Evolutionary conservation across 2,113 vertebrate species (phyloP).

Genomic region (Cyrtonyx montezumae): DNA sequence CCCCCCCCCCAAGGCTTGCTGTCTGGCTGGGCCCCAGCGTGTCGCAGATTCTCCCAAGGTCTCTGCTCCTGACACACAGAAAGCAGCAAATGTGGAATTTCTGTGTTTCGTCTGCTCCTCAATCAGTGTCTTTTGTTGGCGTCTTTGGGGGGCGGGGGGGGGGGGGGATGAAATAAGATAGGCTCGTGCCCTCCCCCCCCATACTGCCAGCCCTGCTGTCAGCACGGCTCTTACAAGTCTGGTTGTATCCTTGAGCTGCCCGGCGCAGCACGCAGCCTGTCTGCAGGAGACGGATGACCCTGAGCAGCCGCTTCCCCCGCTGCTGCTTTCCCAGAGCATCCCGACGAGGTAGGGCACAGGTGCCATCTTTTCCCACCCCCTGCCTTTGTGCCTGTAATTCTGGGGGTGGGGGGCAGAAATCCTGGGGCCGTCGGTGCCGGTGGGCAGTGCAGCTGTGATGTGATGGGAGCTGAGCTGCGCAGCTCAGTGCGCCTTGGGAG

Average conservation of each 20-base stretch:
- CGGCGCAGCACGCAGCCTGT: neutral
- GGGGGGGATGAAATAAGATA: neutral
- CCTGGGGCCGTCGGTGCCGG: neutral
- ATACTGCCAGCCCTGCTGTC: neutral
- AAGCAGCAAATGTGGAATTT: neutral
- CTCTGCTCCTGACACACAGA: neutral
- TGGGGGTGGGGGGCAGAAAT: fast-evolving
- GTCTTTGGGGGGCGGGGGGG: neutral
- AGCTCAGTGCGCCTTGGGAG: conserved; percentile 62
- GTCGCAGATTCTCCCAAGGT: conserved; percentile 28
- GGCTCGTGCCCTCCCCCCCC: neutral
- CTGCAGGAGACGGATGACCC: neutral
- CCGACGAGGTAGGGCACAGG: neutral
- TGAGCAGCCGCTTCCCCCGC: neutral
- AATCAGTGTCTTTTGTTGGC: conserved; percentile 49
- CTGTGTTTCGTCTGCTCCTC: conserved; percentile 64
- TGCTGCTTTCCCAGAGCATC: neutral
- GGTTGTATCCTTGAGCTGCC: conserved; percentile 31
- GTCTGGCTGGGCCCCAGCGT: conserved; percentile 12
- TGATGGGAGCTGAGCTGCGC: conserved; percentile 54
- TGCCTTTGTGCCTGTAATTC: neutral
- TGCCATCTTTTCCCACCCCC: neutral
- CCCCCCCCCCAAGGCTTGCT: neutral
- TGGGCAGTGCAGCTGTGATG: neutral
- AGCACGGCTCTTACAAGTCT: neutral